Conservation (phyloP, 2,113 vertebrate genomes). For the Brachypodius melanocephalos region DNA sequence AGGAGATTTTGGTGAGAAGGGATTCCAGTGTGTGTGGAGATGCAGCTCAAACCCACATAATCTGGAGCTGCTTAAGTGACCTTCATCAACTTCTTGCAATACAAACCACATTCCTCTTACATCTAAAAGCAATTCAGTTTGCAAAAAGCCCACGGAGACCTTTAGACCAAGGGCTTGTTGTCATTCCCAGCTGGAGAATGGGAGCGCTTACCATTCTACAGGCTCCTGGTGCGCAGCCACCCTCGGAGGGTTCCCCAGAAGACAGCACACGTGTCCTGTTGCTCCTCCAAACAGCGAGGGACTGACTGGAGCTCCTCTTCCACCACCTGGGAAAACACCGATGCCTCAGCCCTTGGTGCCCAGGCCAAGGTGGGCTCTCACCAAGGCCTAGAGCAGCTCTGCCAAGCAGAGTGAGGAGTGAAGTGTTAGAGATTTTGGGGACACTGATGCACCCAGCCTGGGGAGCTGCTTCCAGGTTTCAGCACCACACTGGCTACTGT, state of each 20-base stretch:
- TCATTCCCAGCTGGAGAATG: background rate
- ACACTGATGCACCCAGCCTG: background rate
- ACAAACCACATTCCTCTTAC: background rate
- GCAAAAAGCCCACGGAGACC: background rate
- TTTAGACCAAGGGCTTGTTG: background rate
- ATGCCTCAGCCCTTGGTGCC: background rate
- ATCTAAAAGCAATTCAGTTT: background rate
- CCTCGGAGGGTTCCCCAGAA: background rate
- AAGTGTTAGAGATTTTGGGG: background rate
- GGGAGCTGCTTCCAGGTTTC: background rate
- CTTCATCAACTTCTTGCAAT: background rate
- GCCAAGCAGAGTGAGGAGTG: background rate
- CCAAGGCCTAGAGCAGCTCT: background rate
- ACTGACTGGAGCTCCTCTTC: background rate
- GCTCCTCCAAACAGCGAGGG: accelerated
- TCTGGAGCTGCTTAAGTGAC: background rate
- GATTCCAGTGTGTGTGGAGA: background rate
- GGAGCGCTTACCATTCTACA: background rate
- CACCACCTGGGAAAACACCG: background rate
- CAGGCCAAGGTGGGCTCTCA: background rate
- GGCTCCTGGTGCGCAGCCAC: background rate
- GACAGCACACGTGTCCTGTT: accelerated
- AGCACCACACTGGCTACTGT: background rate
- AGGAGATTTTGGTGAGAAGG: background rate
- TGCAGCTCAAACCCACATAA: background rate